Base-by-base conservation (phyloP, 2,113 vertebrate genomes). In the Malaclemys terrapin region DNA sequence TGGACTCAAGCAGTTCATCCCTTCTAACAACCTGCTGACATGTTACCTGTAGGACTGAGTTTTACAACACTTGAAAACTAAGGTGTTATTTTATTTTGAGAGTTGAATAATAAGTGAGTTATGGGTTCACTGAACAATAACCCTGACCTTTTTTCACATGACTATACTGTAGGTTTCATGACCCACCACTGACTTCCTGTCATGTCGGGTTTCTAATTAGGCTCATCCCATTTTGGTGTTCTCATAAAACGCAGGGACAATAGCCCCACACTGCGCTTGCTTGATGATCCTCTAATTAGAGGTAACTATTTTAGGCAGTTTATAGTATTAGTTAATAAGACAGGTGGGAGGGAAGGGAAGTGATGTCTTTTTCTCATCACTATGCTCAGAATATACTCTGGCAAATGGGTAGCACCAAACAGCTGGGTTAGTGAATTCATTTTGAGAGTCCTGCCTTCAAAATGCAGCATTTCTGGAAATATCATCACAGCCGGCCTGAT, bases 121-220 rank as follows among this genome's bases (percentile, higher is more conserved):
- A 76, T 85, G 82, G 38, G n/a, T 94, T 91, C 65, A 88, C 11
- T 69, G 92, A 87, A 90, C 31, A 57, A 29, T 82, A 92, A 94
- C 27, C n/a, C 12, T 17, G 42, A 79, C 6, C 82, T 87, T 47
- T 27, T 69, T 82, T 42, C 76, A 91, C 85, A 49, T 49, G 45
- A 86, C 35, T 52, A 8, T n/a, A 78, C 12, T 45, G 38, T 76
- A 45, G 42, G 20, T 85, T 49, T 62, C 31, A 22, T 1, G 93
- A 80, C 14, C 19, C 31, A 42, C 31, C 29, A 84, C 6, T 89
- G 89, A 84, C 59, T 75, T 89, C 10, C 35, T 84, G 65, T 45
- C 35, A 6, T 84, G 62, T 69, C 22, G 84, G 25, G 5, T 90
- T 38, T 62, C 76, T 95, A 85, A 78, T 90, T 84, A 89, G 54